Percentiles rank a stretch among this genome's conserved stretches.
Evolutionary conservation across 2,888 invertebrate species (phyloP).

Genomic region (Dioctria rufipes): DNA sequence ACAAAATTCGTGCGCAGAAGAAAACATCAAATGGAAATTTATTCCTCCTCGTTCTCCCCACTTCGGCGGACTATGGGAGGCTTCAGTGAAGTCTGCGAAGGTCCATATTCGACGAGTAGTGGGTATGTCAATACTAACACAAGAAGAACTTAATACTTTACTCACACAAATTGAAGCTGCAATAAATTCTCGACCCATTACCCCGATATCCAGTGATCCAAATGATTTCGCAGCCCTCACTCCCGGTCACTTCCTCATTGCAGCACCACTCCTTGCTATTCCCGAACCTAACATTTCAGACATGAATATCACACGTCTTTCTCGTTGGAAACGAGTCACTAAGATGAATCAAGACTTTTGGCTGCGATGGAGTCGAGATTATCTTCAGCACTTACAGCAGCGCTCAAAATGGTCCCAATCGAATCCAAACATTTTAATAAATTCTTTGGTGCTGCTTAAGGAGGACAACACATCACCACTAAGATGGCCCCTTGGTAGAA

Average conservation of each 20-base stretch:
- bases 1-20: neutral
- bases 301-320: neutral
- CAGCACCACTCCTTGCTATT: neutral
- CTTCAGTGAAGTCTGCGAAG: slow-evolving; percentile 38
- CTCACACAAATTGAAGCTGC: slow-evolving; percentile 29
- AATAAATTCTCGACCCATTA: neutral
- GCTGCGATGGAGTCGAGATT: no score
- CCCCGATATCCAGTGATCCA: neutral
- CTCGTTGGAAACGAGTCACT: no score
- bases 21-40: slow-evolving; percentile 17
- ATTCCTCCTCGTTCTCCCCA: slow-evolving; percentile 43
- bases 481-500: no score
- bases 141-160: slow-evolving; percentile 21
- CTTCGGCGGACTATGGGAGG: slow-evolving; percentile 32
- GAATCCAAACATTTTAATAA: no score
- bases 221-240: neutral
- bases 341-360: no score
- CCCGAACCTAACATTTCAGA: slow-evolving; percentile 4
- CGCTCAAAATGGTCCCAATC: no score
- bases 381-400: no score
- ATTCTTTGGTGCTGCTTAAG: no score
- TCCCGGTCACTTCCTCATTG: neutral
- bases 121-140: neutral
- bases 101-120: neutral
- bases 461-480: no score